Evolutionary conservation across 2,797 vertebrate genomes (phyloP).

Genomic region (Myotis findleyi): DNA sequence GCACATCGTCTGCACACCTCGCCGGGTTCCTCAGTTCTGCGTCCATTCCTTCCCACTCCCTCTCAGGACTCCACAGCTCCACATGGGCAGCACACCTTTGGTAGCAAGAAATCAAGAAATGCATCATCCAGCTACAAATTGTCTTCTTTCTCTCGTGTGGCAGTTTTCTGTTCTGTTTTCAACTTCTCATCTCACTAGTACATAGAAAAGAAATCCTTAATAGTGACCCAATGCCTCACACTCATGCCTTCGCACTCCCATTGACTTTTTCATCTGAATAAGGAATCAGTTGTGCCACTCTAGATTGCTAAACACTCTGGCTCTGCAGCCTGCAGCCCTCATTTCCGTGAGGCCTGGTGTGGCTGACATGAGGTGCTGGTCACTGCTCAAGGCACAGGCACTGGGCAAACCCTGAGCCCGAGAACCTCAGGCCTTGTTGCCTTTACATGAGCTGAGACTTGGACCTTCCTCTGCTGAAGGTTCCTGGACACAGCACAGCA

Average conservation of each 20-base stretch:
- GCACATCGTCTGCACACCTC: fast-evolving
- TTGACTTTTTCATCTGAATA: fast-evolving
- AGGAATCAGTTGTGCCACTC: fast-evolving
- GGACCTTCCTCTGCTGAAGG: fast-evolving
- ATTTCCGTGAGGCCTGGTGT: fast-evolving
- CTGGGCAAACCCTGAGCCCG: fast-evolving
- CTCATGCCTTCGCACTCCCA: fast-evolving
- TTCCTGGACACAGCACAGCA: fast-evolving
- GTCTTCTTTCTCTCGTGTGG: fast-evolving
- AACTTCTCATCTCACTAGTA: neutral
- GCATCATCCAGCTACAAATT: fast-evolving
- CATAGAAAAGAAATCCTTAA: neutral
- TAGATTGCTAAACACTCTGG: fast-evolving
- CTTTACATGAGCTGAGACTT: fast-evolving
- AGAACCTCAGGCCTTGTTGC: fast-evolving
- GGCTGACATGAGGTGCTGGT: fast-evolving
- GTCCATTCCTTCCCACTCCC: neutral
- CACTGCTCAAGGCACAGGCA: fast-evolving
- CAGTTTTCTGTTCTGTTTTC: fast-evolving
- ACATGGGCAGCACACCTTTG: fast-evolving
- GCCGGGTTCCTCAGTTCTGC: fast-evolving
- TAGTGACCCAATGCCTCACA: fast-evolving
- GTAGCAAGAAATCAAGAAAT: neutral
- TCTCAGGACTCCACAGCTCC: fast-evolving
- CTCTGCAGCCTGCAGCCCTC: neutral